Conservation (phyloP, 2,797 vertebrate species). For the Rhinogobio ventralis region DNA sequence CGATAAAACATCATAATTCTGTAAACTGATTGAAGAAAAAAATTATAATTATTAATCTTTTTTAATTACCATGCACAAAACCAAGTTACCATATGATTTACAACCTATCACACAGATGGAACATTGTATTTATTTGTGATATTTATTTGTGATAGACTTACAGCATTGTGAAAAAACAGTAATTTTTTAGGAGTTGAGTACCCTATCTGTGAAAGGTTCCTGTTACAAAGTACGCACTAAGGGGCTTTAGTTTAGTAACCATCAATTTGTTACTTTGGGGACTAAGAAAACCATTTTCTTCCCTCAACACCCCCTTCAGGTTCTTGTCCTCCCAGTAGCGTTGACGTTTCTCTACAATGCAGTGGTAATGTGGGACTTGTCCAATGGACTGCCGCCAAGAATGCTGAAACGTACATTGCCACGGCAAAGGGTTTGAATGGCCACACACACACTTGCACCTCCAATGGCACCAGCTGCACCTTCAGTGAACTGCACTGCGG, state of each 20-base stretch:
- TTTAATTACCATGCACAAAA: neutral
- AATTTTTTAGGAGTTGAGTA: neutral
- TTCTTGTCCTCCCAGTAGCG: conserved; percentile 74
- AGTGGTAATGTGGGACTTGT: conserved; percentile 69
- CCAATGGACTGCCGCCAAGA: conserved; percentile 67
- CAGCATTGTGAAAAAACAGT: neutral
- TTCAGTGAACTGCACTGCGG: conserved; percentile 75
- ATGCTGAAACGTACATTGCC: conserved; percentile 70
- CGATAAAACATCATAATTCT: neutral
- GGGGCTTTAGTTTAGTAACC: neutral
- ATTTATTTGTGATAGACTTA: neutral
- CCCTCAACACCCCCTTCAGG: conserved; percentile 63
- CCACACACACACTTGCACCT: conserved; percentile 66
- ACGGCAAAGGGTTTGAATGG: conserved; percentile 40
- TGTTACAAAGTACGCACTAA: neutral
- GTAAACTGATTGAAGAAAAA: neutral
- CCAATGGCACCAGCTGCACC: conserved; percentile 69
- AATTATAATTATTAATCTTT: neutral
- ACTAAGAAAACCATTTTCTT: neutral
- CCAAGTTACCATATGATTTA: neutral
- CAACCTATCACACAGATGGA: neutral
- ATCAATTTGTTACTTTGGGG: neutral
- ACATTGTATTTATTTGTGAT: neutral
- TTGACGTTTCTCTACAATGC: conserved; percentile 70
- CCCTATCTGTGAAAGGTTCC: neutral